Evolutionary conservation across 2,888 invertebrate genomes (phyloP).

Genomic region (Anaspis maculata): DNA sequence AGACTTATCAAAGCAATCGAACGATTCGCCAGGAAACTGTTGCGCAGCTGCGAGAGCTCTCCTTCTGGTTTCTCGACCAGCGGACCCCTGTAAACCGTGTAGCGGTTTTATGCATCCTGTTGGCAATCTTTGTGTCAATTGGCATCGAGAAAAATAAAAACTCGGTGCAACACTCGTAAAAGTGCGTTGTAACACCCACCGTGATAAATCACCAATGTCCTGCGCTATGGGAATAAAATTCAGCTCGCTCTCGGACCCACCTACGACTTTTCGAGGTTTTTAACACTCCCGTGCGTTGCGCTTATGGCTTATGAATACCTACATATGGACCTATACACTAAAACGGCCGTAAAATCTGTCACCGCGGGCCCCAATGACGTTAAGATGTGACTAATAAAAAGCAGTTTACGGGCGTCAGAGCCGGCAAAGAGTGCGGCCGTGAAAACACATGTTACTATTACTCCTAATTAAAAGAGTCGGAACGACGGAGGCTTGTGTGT

Average conservation of each 20-base stretch:
- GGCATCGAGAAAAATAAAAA: too few species aligned
- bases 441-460: constrained; percentile 31
- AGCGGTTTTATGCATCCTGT: too few species aligned
- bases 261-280: neutral
- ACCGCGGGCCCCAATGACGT: constrained; percentile 20
- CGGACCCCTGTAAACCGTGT: too few species aligned
- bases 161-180: too few species aligned
- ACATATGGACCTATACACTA: constrained; percentile 10
- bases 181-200: too few species aligned
- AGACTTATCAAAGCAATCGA: constrained; percentile 11
- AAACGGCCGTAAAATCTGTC: constrained; percentile 30
- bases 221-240: too few species aligned
- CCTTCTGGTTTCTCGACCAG: too few species aligned
- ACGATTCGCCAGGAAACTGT: neutral
- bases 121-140: too few species aligned
- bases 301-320: constrained; percentile 4
- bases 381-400: constrained; percentile 26
- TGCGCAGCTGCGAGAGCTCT: too few species aligned
- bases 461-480: constrained; percentile 26
- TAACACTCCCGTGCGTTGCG: neutral
- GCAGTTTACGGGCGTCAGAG: constrained; percentile 29
- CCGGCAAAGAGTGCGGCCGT: constrained; percentile 22
- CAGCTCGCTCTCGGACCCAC: too few species aligned
- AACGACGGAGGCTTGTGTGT: too few species aligned
- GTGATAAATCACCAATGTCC: too few species aligned